A percentile compares a stretch with the other conserved stretches of the same genome.
phyloP scores from a whole-genome alignment of 1,140 invertebrate species.

The Tachypleus tridentatus region DNA sequence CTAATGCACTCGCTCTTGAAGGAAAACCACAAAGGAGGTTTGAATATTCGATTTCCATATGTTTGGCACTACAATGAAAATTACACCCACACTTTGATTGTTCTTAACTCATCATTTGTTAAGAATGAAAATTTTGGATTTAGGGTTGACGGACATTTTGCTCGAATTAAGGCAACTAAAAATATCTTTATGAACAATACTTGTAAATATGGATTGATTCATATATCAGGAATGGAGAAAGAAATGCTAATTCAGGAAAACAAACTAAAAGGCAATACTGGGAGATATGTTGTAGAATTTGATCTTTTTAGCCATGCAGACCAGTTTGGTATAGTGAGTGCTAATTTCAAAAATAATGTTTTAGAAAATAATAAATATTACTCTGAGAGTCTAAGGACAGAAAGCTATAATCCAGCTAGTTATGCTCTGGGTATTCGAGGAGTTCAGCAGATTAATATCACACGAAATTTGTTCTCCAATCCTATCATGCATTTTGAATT shows the following conservation, averaged over 20 bases:
- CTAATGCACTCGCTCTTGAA: slow-evolving; percentile 69
- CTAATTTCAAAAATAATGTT: slow-evolving; percentile 23
- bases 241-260: slow-evolving; percentile 62
- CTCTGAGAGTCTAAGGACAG: slow-evolving; percentile 7
- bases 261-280: slow-evolving; percentile 63
- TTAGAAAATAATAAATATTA: slow-evolving; percentile 23
- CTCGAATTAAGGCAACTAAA: slow-evolving; percentile 55
- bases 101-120: slow-evolving; percentile 73
- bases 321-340: slow-evolving; percentile 48
- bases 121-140: slow-evolving; percentile 75
- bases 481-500: slow-evolving; percentile 71
- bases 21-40: slow-evolving; percentile 65
- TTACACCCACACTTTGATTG: slow-evolving; percentile 74
- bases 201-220: slow-evolving; percentile 68
- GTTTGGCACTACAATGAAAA: slow-evolving; percentile 93
- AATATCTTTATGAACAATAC: slow-evolving; percentile 76
- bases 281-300: slow-evolving; percentile 77
- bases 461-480: slow-evolving; percentile 86
- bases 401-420: slow-evolving; percentile 45
- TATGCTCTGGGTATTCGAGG: slow-evolving; percentile 86
- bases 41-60: slow-evolving; percentile 74
- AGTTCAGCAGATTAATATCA: slow-evolving; percentile 82
- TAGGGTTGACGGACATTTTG: slow-evolving; percentile 80
- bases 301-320: slow-evolving; percentile 83
- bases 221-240: slow-evolving; percentile 93